Conservation (phyloP, 1,140 invertebrate genomes). For the Drosophila kurseongensis region DNA sequence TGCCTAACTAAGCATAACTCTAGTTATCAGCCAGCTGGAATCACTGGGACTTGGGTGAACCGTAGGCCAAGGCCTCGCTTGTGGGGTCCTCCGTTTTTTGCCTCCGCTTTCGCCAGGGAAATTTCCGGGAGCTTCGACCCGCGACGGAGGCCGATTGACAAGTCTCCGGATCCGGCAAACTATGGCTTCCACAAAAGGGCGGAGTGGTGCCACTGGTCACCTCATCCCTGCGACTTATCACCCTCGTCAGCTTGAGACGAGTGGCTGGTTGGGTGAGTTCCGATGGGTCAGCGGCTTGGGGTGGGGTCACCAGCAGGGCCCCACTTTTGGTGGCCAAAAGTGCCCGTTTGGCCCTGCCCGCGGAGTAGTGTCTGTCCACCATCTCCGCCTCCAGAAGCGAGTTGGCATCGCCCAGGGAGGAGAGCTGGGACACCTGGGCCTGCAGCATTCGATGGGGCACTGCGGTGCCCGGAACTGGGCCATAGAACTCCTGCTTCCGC, state of each 20-base stretch:
- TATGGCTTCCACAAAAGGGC: conserved; percentile 51
- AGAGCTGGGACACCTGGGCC: conserved; percentile 59
- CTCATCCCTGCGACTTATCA: conserved; percentile 76
- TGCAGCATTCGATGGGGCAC: conserved; percentile 64
- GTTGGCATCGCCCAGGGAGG: conserved; percentile 60
- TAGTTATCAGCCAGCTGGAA: conserved; percentile 14
- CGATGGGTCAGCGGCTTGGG: conserved; percentile 5
- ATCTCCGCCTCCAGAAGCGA: conserved; percentile 53
- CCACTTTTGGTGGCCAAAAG: conserved; percentile 70
- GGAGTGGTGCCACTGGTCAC: not conserved
- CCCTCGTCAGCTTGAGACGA: conserved; percentile 70
- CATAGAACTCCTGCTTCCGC: conserved; percentile 59
- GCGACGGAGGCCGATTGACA: not conserved
- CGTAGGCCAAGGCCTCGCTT: conserved; percentile 34
- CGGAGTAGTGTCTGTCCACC: conserved; percentile 32
- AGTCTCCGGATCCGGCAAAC: conserved; percentile 59
- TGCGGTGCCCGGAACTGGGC: conserved; percentile 27
- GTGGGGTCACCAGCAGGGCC: conserved; percentile 49
- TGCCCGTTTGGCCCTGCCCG: conserved; percentile 53
- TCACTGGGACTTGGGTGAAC: conserved; percentile 74
- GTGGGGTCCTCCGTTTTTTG: conserved; percentile 48
- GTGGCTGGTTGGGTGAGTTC: conserved; percentile 40
- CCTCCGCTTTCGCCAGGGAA: conserved; percentile 66
- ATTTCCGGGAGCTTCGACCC: conserved; percentile 38
- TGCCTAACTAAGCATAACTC: conserved; percentile 38